Evolutionary conservation across 2,797 vertebrate species (phyloP).

Genomic region (Chelon labrosus): DNA sequence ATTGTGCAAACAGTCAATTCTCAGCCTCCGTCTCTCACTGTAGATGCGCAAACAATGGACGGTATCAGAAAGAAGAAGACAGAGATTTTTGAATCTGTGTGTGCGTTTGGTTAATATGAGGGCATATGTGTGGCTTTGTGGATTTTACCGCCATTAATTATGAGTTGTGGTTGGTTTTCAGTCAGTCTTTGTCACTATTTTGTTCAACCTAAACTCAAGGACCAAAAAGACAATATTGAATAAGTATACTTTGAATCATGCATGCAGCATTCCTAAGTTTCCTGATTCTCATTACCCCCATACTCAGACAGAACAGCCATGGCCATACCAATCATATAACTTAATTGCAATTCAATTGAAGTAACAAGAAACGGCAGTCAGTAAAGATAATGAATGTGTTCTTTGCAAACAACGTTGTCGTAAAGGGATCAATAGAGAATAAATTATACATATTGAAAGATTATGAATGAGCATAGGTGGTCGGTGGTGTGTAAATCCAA

Average conservation of each 20-base stretch:
- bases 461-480: not conserved
- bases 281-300: not conserved
- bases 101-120: not conserved
- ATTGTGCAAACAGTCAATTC: conserved; percentile 66
- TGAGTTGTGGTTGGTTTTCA: not conserved
- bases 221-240: too few species aligned
- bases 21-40: conserved; percentile 27
- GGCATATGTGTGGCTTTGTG: not conserved
- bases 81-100: conserved; percentile 7
- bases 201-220: not conserved
- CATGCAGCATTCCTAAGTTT: not conserved
- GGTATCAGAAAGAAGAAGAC: conserved; percentile 6
- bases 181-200: not conserved
- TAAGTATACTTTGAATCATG: not conserved
- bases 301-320: not conserved
- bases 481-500: not conserved
- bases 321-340: not conserved
- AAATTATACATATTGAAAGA: not conserved
- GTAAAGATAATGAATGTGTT: not conserved
- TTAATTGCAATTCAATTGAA: not conserved
- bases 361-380: not conserved
- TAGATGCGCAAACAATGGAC: conserved; percentile 41
- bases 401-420: not conserved
- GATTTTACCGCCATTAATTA: not conserved
- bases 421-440: not conserved